These are phyloP conservation scores for Thelaira solivaga DNA, from an alignment of 2,888 invertebrate species.

Conservation along the genomic window DNA sequence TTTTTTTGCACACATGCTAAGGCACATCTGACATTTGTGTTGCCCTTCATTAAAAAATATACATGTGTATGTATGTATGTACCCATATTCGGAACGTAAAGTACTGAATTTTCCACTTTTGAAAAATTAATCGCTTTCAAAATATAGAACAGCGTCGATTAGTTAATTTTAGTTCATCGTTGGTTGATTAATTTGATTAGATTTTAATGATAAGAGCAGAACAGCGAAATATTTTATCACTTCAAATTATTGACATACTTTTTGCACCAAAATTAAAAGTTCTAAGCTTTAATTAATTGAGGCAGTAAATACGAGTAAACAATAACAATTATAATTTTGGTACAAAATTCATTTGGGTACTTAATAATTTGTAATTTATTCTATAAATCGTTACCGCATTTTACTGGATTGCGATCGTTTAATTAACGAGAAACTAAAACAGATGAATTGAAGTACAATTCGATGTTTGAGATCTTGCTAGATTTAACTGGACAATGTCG, in stretches of 20 bases:
- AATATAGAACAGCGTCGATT: no score
- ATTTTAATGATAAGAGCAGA: no score
- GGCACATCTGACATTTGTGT: no score
- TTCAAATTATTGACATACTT: no score
- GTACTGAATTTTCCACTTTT: no score
- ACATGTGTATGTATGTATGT: neutral
- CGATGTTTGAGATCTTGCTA: neutral
- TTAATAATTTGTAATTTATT: constrained; percentile 13
- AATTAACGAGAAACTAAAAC: neutral
- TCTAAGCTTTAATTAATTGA: neutral
- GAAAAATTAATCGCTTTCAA: no score
- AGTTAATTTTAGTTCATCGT: no score
- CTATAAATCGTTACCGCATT: neutral
- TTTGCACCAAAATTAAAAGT: no score
- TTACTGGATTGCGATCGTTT: neutral
- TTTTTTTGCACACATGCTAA: no score
- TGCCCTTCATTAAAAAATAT: no score
- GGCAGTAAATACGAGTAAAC: neutral
- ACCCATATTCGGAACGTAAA: neutral
- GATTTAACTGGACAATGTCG: neutral
- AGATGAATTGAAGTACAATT: neutral
- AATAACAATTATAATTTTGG: neutral
- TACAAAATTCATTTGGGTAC: neutral
- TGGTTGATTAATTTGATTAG: no score
- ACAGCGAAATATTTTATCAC: no score